Evolutionary conservation across 2,888 invertebrate genomes (phyloP).

Genomic region (Temnothorax rugatulus): DNA sequence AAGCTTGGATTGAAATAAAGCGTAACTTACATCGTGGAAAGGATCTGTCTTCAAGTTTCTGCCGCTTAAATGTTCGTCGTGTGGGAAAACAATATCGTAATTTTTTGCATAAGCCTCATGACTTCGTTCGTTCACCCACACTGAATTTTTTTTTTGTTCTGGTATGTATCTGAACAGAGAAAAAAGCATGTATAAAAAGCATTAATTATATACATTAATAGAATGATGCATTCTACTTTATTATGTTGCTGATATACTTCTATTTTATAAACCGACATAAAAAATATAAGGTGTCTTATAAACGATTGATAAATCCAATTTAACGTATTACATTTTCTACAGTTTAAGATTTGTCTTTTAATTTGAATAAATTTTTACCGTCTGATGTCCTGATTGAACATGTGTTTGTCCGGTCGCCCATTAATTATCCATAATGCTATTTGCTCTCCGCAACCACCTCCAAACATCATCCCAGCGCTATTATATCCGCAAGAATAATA

Average conservation of each 20-base stretch:
- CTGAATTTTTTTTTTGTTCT: slow-evolving; percentile 90
- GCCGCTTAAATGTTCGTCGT: slow-evolving; percentile 94
- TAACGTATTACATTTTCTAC: background rate
- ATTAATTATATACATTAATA: background rate
- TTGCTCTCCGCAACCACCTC: slow-evolving; percentile 95
- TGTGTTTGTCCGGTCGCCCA: slow-evolving; percentile 94
- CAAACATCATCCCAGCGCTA: slow-evolving; percentile 96
- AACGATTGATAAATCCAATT: background rate
- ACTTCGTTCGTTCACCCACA: slow-evolving; percentile 93
- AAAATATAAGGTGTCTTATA: background rate
- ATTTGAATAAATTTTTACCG: slow-evolving; percentile 79
- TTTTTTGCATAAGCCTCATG: slow-evolving; percentile 97
- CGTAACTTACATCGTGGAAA: slow-evolving; percentile 88
- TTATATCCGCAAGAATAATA: slow-evolving; percentile 96
- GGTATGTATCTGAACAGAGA: slow-evolving; percentile 89
- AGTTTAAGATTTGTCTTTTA: slow-evolving; percentile 19
- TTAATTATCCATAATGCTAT: slow-evolving; percentile 94
- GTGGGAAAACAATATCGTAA: slow-evolving; percentile 93
- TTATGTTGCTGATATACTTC: background rate
- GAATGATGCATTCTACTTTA: background rate
- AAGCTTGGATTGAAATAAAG: slow-evolving; percentile 10
- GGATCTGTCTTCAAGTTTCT: slow-evolving; percentile 91
- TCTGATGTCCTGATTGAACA: slow-evolving; percentile 95
- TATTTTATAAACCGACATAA: background rate
- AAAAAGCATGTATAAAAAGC: background rate